phyloP scores from a whole-genome alignment of 2,113 vertebrate species.

The Regulus satrapa region DNA sequence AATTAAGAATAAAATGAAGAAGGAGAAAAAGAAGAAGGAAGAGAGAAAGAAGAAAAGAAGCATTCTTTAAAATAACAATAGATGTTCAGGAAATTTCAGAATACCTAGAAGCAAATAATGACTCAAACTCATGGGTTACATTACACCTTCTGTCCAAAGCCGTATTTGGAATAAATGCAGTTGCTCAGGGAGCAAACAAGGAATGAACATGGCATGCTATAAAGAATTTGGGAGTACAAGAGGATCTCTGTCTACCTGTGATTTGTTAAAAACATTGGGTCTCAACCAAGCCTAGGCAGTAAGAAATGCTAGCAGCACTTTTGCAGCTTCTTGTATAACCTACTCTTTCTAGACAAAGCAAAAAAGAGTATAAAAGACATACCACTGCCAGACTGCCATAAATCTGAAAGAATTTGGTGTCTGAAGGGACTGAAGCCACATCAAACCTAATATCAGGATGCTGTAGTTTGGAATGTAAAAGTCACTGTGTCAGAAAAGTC shows the following conservation, averaged over 20 bases:
- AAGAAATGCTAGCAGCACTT: background rate
- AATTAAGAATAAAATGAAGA: too few species aligned
- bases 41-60: background rate
- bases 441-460: background rate
- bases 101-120: background rate
- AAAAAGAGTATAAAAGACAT: background rate
- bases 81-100: background rate
- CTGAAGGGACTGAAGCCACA: background rate
- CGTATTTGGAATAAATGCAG: background rate
- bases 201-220: background rate
- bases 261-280: background rate
- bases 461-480: background rate
- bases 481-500: background rate
- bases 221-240: background rate
- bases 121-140: background rate
- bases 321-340: background rate
- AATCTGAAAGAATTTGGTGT: background rate
- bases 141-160: background rate
- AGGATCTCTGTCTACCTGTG: background rate
- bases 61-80: background rate
- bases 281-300: background rate
- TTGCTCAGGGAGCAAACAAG: background rate
- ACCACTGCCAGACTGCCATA: background rate
- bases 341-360: background rate
- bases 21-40: too few species aligned